These are phyloP conservation scores for Psittacula echo DNA, from an alignment of 2,797 vertebrate species.

Conservation along the genomic window DNA sequence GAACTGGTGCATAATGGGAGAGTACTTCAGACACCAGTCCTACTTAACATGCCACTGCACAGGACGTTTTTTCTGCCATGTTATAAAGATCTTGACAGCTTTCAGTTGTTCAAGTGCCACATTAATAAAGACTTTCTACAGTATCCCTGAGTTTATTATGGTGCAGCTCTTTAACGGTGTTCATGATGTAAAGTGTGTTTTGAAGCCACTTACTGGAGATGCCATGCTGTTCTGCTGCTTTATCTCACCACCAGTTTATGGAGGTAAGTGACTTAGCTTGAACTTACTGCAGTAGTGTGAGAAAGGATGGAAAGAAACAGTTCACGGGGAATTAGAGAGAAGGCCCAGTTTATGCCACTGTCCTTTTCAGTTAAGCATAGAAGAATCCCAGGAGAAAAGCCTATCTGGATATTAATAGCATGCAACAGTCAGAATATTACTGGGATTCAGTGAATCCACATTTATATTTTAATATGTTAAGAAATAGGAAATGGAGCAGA, in stretches of 20 bases:
- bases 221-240: background rate
- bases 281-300: background rate
- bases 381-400: background rate
- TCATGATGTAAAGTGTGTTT: background rate
- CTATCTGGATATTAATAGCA: background rate
- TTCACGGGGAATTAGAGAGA: background rate
- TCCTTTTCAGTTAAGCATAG: background rate
- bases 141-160: background rate
- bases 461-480: constrained; percentile 11
- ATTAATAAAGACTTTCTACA: background rate
- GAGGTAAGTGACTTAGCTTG: background rate
- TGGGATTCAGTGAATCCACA: background rate
- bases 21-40: background rate
- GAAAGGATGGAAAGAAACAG: background rate
- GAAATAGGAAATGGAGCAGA: background rate
- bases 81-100: background rate
- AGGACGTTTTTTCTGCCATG: background rate
- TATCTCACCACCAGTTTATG: background rate
- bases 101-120: background rate
- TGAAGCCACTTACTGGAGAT: background rate
- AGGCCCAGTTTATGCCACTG: background rate
- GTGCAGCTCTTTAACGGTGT: background rate
- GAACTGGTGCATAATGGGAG: background rate
- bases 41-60: background rate
- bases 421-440: background rate